Conservation (phyloP, 92 coral and sea anemone genomes). For the Porites cylindrica region DNA sequence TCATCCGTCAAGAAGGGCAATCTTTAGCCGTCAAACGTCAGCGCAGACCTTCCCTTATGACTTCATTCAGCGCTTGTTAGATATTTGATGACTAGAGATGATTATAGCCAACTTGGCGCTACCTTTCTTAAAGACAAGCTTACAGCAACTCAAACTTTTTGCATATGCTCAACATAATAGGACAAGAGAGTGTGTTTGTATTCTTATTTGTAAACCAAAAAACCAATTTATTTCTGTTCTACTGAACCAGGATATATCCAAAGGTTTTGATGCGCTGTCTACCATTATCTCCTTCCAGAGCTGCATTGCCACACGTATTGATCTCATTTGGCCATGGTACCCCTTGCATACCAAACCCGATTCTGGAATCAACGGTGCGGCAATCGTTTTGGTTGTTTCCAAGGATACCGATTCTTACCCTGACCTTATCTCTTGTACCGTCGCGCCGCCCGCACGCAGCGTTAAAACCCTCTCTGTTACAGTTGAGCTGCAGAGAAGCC, state of each 20-base stretch:
- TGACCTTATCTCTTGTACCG: neutral
- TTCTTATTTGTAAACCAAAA: too few relatives aligned
- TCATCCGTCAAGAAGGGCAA: too few relatives aligned
- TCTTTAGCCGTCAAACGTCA: too few relatives aligned
- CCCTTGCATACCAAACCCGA: neutral
- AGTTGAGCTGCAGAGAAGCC: conserved; percentile 10
- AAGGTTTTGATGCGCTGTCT: neutral
- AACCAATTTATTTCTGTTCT: neutral
- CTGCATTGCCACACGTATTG: conserved; percentile 5
- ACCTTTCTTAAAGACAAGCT: too few relatives aligned
- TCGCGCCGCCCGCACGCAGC: too few relatives aligned
- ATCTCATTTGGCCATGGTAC: neutral
- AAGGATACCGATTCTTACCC: conserved; percentile 9
- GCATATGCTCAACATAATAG: too few relatives aligned
- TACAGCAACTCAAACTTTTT: too few relatives aligned
- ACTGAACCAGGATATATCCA: conserved; percentile 11
- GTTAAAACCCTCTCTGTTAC: conserved; percentile 3
- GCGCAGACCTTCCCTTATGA: too few relatives aligned
- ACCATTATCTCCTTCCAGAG: neutral
- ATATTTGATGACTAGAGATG: too few relatives aligned
- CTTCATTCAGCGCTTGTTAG: too few relatives aligned
- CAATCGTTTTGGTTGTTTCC: neutral
- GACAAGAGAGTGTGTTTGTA: too few relatives aligned
- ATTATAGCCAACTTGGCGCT: too few relatives aligned
- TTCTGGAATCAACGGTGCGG: neutral